Evolutionary conservation across 2,797 vertebrate genomes (phyloP), one percentile per base, ranked within the genome.

Genomic region (Mormyrops attenuatus): DNA sequence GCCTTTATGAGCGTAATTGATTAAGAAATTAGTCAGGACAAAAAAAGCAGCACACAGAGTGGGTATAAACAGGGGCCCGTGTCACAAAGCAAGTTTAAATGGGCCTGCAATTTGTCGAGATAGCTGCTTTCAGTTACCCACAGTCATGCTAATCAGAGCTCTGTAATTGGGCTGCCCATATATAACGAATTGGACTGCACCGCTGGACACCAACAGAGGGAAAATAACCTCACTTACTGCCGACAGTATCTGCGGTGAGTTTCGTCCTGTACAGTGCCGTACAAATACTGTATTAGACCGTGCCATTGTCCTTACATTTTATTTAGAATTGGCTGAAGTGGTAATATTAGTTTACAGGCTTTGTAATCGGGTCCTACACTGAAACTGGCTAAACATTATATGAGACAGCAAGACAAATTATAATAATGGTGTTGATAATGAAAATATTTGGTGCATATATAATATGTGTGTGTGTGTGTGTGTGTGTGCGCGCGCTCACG

Each of bases 41-140:
- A 47, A 82, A 47, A 82, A 82, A 82, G 77, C 66, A n/a, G 77
- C 15, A 82, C 17, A n/a, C 77, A 82, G 41, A 44, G 17, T 47
- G 41, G 77, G 41, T 82, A 82, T 13, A 82, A 82, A 82, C 77
- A 82, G 77, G 77, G 38, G 77, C 8, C 17, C 41, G 38, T 82
- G 34, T 82, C 77, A 82, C 77, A 82, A 82, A 82, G 77, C 77
- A 82, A 82, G 77, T 82, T 82, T 82, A 82, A 82, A 82, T 82
- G 41, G 77, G 77, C 17, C 77, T 82, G 41, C 77, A 47, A 82
- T 82, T 82, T 44, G 77, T 82, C 77, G 38, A 82, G 77, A 82
- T 44, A n/a, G 77, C 41, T 44, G 77, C 77, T 82, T 80, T 82
- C 77, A 82, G 41, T 47, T 47, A 47, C 30, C 41, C 77, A 82